Conservation (phyloP, 2,113 vertebrate species). For the Mirounga angustirostris region DNA sequence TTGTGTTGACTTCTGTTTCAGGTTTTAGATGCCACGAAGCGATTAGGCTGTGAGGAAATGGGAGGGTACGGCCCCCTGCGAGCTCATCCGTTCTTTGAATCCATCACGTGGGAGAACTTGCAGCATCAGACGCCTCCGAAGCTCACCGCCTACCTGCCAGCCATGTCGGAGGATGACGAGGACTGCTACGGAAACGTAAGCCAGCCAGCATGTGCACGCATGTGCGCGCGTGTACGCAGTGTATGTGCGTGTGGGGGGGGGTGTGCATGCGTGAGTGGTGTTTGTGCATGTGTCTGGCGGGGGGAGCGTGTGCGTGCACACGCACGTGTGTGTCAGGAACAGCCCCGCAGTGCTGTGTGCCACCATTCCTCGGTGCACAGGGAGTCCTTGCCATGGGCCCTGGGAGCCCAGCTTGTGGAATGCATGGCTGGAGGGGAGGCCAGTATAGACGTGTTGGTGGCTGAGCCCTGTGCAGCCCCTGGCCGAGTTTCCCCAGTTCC, state of each 20-base stretch:
- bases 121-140: slow-evolving; percentile 97
- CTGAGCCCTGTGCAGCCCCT: not conserved
- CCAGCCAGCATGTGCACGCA: not conserved
- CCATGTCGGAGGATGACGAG: slow-evolving; percentile 99
- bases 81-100: slow-evolving; percentile 96
- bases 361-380: not conserved
- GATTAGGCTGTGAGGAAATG: slow-evolving; percentile 98
- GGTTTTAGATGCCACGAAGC: slow-evolving; percentile 96
- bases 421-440: not conserved
- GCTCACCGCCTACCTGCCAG: slow-evolving; percentile 97
- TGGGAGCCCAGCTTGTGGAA: not conserved
- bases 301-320: too few species aligned
- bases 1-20: slow-evolving; percentile 71
- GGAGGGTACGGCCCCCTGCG: slow-evolving; percentile 95
- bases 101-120: slow-evolving; percentile 95
- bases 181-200: slow-evolving; percentile 99
- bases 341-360: not conserved
- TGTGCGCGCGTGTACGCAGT: too few species aligned
- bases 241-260: not conserved
- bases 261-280: too few species aligned
- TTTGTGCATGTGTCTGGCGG: not conserved
- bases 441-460: not conserved
- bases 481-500: not conserved
- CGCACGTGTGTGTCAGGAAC: not conserved
- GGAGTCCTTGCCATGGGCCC: not conserved